Evolutionary conservation across 2,113 vertebrate species (phyloP), one percentile per base, ranked within the genome.

Genomic region (Harpagus bidentatus): DNA sequence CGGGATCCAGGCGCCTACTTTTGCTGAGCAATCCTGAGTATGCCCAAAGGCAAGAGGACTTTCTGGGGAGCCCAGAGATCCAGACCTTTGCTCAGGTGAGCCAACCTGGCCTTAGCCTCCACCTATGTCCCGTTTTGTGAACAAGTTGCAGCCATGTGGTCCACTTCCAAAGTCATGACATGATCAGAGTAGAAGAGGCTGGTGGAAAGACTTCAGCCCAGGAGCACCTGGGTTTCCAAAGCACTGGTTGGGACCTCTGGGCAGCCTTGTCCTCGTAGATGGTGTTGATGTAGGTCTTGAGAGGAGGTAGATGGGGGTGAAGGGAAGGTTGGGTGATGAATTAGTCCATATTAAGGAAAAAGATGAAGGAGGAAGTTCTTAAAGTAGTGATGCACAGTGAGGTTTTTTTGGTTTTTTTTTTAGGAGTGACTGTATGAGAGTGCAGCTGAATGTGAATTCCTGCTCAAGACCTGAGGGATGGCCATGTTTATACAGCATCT

Each of bases 41-140:
- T 70, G 45, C n/a, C 29, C 56, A 43, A 72, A 76, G 29, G 62
- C 34, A 15, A 48, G 25, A 86, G 62, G 53, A 11, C 4, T 61
- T 86, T n/a, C 13, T 21, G 48, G 29, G 22, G 26, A 56, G 25
- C 26, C 56, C 45, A 8, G 59, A 66, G 25, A 28, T 43, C 19
- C 40, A 7, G 26, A 13, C 2, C 38, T 32, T 2, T 6, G 8
- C 21, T 47, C 23, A 6, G 28, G 7, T 22, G 50, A 34, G 17
- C 38, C 1, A 0, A 16, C 10, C 28, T 13, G 23, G 9, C 20
- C 11, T 18, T 3, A 31, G 2, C 7, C 3, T 55, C 11, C 19
- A 15, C 6, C 56, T 1, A 0, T 15, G 29, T 18, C 19, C 62
- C 5, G 0, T 6, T 1, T 8, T 21, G 13, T 7, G 21, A 83